Percentiles rank a stretch among this genome's conserved stretches.
phyloP scores from a whole-genome alignment of 2,888 invertebrate genomes.

The Thera obeliscata region DNA sequence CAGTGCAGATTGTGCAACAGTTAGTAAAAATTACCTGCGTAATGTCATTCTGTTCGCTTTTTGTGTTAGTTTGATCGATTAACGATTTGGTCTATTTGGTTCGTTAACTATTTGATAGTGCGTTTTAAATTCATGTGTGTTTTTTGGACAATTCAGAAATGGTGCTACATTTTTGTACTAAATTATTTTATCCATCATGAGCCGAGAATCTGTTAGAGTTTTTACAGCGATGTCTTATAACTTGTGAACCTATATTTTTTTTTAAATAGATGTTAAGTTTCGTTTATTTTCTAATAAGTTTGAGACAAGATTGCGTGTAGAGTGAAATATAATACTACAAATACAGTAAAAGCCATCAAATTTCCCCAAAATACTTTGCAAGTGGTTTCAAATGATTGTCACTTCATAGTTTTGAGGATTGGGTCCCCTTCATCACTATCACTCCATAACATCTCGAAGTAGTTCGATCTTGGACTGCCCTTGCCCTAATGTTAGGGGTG shows the following conservation, averaged over 20 bases:
- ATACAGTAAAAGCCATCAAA: not conserved
- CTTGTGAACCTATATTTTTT: no score
- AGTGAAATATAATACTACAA: no score
- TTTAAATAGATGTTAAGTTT: no score
- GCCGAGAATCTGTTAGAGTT: no score
- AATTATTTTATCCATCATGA: no score
- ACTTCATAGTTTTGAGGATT: conserved; percentile 25
- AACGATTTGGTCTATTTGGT: conserved; percentile 40
- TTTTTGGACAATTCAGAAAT: not conserved
- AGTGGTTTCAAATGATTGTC: conserved; percentile 11
- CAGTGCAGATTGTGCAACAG: conserved; percentile 23
- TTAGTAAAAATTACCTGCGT: conserved; percentile 53
- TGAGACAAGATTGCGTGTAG: no score
- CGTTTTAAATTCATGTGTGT: conserved; percentile 9
- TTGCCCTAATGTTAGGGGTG: conserved; percentile 27
- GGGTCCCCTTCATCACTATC: conserved; percentile 20
- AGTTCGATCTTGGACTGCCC: conserved; percentile 6
- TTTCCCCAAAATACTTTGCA: not conserved
- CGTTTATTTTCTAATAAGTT: no score
- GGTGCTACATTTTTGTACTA: not conserved
- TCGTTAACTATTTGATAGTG: conserved; percentile 16
- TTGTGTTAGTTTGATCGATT: conserved; percentile 50
- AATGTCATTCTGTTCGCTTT: conserved; percentile 55
- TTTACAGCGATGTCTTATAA: no score
- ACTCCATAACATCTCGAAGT: conserved; percentile 22